Evolutionary conservation across 2,113 vertebrate genomes (phyloP).

Genomic region (Girardinichthys multiradiatus): DNA sequence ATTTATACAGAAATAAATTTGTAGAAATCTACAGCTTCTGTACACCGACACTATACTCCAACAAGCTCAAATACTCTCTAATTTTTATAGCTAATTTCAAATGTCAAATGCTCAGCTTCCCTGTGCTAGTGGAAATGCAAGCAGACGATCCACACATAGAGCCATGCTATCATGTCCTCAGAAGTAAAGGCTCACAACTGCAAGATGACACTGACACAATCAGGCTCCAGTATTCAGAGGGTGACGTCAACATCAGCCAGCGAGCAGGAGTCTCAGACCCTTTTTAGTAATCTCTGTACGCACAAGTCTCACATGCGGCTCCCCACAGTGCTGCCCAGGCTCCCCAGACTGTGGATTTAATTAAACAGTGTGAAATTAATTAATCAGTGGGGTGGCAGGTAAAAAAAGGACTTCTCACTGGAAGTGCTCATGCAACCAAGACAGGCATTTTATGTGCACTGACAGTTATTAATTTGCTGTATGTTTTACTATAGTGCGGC

Average conservation of each 20-base stretch:
- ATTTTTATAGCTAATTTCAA: constrained; percentile 33
- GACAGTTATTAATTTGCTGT: constrained; percentile 77
- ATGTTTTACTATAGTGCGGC: constrained; percentile 64
- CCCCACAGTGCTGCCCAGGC: constrained; percentile 59
- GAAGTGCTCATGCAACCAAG: constrained; percentile 69
- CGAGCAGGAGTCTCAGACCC: constrained; percentile 71
- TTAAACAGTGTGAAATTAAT: constrained; percentile 83
- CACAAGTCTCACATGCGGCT: constrained; percentile 59
- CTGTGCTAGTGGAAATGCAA: constrained; percentile 46
- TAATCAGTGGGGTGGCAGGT: constrained; percentile 78
- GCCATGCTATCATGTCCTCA: constrained; percentile 43
- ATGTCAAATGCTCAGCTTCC: constrained; percentile 34
- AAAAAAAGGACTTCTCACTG: constrained; percentile 65
- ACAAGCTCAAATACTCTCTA: neutral
- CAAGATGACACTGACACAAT: constrained; percentile 84
- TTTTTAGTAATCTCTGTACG: constrained; percentile 65
- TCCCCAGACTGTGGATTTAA: constrained; percentile 81
- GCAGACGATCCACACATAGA: constrained; percentile 48
- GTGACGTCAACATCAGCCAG: constrained; percentile 81
- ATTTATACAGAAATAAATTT: constrained; percentile 40
- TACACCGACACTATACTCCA: neutral
- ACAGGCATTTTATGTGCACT: constrained; percentile 69
- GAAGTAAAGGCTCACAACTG: constrained; percentile 71
- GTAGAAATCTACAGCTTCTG: neutral
- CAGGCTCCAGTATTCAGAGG: constrained; percentile 83